phyloP scores from a whole-genome alignment of 2,888 invertebrate species.

The Zonitis immaculata region DNA sequence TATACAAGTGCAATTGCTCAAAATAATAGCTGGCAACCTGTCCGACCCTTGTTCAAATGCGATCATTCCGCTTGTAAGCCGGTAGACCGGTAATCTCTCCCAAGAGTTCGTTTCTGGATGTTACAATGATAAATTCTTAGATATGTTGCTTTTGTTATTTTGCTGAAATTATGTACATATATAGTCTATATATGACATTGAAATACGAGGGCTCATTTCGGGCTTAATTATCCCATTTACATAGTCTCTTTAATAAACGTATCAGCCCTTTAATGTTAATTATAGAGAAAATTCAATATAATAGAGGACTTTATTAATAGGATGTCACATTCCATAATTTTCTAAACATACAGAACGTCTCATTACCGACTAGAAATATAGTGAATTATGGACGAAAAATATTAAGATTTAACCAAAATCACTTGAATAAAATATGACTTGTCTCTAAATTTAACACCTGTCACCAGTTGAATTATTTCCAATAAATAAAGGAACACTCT shows the following conservation, averaged over 20 bases:
- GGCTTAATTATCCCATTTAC: slow-evolving; percentile 19
- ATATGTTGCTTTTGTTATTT: background rate
- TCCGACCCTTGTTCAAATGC: background rate
- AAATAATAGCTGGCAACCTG: background rate
- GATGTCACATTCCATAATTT: background rate
- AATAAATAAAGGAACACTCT: no score
- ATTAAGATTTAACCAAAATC: no score
- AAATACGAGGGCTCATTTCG: slow-evolving; percentile 19
- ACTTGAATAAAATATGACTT: no score
- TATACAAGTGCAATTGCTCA: background rate
- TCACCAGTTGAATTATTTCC: no score
- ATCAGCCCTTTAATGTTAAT: background rate
- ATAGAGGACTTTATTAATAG: background rate
- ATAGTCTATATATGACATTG: slow-evolving; percentile 11
- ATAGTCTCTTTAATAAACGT: slow-evolving; percentile 17
- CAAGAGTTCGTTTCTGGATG: background rate
- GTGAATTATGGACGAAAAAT: no score
- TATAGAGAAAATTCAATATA: no score
- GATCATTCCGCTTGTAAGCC: background rate
- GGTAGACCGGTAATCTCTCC: background rate
- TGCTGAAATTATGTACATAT: background rate
- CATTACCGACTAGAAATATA: no score
- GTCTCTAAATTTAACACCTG: no score
- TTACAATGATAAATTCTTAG: background rate
- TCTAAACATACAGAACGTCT: no score